These are phyloP conservation scores for Temnothorax ravouxi DNA, from an alignment of 2,888 invertebrate genomes.

Conservation along the genomic window DNA sequence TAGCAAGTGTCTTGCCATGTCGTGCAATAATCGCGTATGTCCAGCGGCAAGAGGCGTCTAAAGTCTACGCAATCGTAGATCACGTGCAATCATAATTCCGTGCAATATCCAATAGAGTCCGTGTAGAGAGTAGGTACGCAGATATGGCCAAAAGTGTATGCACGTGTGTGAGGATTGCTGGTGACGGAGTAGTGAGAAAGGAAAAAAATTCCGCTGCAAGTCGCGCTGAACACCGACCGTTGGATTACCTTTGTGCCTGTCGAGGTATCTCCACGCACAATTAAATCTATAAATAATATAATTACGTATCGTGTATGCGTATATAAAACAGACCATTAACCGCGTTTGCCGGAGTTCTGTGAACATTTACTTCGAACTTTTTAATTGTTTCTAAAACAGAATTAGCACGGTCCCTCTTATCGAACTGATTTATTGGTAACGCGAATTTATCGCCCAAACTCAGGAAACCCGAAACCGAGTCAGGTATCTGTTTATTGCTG, in stretches of 20 bases:
- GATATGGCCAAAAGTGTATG: conserved; percentile 41
- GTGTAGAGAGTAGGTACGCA: conserved; percentile 40
- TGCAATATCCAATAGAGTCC: conserved; percentile 56
- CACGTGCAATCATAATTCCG: conserved; percentile 65
- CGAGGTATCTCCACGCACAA: conserved; percentile 81
- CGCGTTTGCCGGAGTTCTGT: too few relatives aligned
- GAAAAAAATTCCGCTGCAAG: conserved; percentile 7
- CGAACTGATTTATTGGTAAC: too few relatives aligned
- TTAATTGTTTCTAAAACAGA: too few relatives aligned
- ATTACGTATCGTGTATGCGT: conserved; percentile 81
- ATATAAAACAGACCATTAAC: conserved; percentile 60
- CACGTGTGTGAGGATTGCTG: conserved; percentile 25
- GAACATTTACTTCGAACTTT: too few relatives aligned
- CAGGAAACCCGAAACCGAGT: too few relatives aligned
- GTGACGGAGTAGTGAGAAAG: conserved; percentile 24
- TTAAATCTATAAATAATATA: conserved; percentile 81
- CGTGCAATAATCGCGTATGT: conserved; percentile 47
- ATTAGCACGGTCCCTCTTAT: too few relatives aligned
- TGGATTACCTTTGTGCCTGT: conserved; percentile 61
- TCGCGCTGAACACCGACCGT: conserved; percentile 41
- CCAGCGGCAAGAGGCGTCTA: conserved; percentile 50
- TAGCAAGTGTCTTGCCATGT: conserved; percentile 43
- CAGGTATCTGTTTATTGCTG: too few relatives aligned
- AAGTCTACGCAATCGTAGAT: conserved; percentile 57
- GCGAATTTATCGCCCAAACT: too few relatives aligned